Conservation (phyloP, 2,113 vertebrate genomes). For the Xenopus borealis region DNA sequence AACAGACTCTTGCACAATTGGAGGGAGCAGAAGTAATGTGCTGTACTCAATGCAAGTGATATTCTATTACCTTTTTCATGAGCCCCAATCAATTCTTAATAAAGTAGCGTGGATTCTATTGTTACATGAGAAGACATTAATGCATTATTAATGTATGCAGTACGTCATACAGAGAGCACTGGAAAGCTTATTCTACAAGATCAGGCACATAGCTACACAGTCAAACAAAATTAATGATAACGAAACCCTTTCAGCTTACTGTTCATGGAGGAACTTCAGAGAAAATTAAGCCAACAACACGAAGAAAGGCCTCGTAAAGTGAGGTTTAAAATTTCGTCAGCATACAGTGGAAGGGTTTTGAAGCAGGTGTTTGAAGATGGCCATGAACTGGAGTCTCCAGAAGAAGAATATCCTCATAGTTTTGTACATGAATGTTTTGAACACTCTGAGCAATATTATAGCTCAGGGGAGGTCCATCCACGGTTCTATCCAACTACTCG, state of each 20-base stretch:
- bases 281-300: constrained; percentile 61
- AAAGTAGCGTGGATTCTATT: constrained; percentile 59
- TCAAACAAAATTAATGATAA: neutral
- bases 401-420: constrained; percentile 81
- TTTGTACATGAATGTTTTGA: constrained; percentile 78
- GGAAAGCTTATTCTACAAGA: constrained; percentile 18
- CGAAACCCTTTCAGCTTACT: neutral
- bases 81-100: constrained; percentile 68
- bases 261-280: constrained; percentile 80
- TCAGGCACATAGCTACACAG: neutral
- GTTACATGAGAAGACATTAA: constrained; percentile 63
- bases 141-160: constrained; percentile 63
- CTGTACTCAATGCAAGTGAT: neutral
- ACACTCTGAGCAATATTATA: constrained; percentile 66
- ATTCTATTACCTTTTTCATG: constrained; percentile 52
- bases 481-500: constrained; percentile 64
- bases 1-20: constrained; percentile 11
- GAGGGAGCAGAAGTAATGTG: constrained; percentile 26
- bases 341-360: constrained; percentile 87
- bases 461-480: constrained; percentile 57
- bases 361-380: constrained; percentile 95
- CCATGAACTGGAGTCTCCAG: constrained; percentile 86
- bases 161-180: constrained; percentile 50
- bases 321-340: constrained; percentile 89
- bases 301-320: constrained; percentile 85